Evolutionary conservation across 2,797 vertebrate genomes (phyloP).

Genomic region (Halcyon chelicuti): DNA sequence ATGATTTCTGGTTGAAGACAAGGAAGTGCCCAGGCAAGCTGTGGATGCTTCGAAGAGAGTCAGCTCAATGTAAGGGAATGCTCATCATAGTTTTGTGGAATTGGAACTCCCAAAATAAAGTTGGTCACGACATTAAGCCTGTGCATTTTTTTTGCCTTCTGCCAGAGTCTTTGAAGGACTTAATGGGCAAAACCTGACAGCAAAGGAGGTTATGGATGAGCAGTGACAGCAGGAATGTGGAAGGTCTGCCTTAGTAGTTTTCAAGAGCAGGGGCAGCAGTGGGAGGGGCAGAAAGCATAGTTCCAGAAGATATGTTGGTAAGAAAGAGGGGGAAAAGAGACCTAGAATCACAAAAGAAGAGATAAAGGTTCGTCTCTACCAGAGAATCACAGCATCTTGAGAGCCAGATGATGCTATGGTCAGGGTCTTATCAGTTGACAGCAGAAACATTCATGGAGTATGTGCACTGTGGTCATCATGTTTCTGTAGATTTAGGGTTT

Average conservation of each 20-base stretch:
- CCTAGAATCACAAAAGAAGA: not conserved
- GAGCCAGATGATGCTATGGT: not conserved
- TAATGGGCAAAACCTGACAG: not conserved
- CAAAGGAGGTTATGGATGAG: not conserved
- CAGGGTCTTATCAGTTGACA: not conserved
- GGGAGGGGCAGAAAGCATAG: not conserved
- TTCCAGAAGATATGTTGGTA: not conserved
- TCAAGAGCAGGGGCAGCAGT: not conserved
- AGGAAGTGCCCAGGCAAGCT: not conserved
- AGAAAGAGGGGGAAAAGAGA: not conserved
- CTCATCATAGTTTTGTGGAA: not conserved
- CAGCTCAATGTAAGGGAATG: not conserved
- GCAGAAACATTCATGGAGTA: not conserved
- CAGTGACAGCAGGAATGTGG: not conserved
- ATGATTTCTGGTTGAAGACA: not conserved
- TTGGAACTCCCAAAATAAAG: not conserved
- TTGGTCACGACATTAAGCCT: not conserved
- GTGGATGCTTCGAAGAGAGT: not conserved
- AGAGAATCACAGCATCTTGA: not conserved
- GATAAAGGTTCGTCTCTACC: not conserved
- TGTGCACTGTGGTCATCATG: fast-evolving
- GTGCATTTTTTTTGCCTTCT: not conserved
- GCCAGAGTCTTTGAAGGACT: not conserved
- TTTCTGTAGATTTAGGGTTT: not conserved
- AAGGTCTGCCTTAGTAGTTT: not conserved